Conservation (phyloP, 1,140 invertebrate genomes). For the Araneus ventricosus region DNA sequence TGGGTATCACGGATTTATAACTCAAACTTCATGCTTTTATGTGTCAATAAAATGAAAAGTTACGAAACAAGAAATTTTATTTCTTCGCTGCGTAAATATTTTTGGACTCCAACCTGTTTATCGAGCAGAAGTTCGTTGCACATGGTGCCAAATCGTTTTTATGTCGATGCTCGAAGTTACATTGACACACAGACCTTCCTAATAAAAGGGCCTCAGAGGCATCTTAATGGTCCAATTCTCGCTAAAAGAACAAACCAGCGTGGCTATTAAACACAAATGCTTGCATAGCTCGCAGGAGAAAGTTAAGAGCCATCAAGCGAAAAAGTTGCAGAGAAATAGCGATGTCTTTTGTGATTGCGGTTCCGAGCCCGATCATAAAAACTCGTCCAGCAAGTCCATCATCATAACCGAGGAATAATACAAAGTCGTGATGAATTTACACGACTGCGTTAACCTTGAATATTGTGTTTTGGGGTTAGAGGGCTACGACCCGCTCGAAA, state of each 20-base stretch:
- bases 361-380: not conserved
- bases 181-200: constrained; percentile 12
- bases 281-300: constrained; percentile 7
- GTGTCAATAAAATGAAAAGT: too few species aligned
- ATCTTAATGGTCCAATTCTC: constrained; percentile 14
- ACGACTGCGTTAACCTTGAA: constrained; percentile 23
- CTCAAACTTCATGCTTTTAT: too few species aligned
- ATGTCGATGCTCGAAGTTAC: constrained; percentile 14
- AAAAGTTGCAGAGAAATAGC: not conserved
- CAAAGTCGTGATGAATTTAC: constrained; percentile 21
- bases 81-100: too few species aligned
- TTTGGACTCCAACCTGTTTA: too few species aligned
- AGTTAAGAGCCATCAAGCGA: not conserved
- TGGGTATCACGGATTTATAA: too few species aligned
- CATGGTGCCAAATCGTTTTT: not conserved
- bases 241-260: not conserved
- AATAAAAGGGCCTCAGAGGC: not conserved
- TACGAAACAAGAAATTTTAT: too few species aligned
- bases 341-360: constrained; percentile 6
- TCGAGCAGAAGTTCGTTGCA: too few species aligned
- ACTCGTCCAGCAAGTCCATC: not conserved
- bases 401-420: not conserved
- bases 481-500: not conserved
- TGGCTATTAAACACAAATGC: constrained; percentile 30
- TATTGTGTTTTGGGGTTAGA: constrained; percentile 23